phyloP scores from a whole-genome alignment of 1,140 invertebrate species.

The Pentalonia nigronervosa region DNA sequence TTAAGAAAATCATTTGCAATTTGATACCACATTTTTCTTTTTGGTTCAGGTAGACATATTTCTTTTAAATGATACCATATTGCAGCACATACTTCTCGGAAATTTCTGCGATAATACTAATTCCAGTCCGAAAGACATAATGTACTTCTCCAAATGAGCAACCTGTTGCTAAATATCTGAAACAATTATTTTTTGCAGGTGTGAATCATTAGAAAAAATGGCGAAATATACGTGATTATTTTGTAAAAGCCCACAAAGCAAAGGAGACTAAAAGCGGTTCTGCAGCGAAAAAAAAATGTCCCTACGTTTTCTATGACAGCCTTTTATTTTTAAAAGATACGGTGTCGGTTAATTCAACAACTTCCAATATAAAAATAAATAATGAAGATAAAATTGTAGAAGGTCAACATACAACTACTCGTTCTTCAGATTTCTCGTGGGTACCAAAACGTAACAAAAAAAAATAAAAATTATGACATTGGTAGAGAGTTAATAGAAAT shows the following conservation, averaged over 20 bases:
- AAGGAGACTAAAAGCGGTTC: not conserved
- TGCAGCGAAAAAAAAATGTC: slow-evolving; percentile 6
- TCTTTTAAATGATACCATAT: not conserved
- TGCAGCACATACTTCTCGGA: slow-evolving; percentile 9
- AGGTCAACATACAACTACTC: not conserved
- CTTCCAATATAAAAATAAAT: not conserved
- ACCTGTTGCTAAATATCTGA: slow-evolving; percentile 11
- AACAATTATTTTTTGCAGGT: slow-evolving; percentile 1
- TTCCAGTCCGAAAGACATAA: not conserved
- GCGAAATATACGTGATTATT: slow-evolving; percentile 17
- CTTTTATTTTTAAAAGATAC: slow-evolving; percentile 36
- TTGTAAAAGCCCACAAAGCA: slow-evolving; percentile 3
- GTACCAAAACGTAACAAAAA: not conserved
- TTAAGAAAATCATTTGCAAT: slow-evolving; percentile 7
- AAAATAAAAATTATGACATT: slow-evolving; percentile 29
- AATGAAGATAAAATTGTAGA: not conserved
- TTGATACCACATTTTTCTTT: not conserved
- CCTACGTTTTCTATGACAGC: not conserved
- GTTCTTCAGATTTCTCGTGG: not conserved
- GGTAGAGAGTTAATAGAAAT: not conserved
- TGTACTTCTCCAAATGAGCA: not conserved
- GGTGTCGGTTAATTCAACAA: not conserved
- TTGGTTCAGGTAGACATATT: not conserved
- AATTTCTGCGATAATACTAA: not conserved
- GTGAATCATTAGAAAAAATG: not conserved